phyloP scores from a whole-genome alignment of 2,797 vertebrate species.

The Poecilia velifera region DNA sequence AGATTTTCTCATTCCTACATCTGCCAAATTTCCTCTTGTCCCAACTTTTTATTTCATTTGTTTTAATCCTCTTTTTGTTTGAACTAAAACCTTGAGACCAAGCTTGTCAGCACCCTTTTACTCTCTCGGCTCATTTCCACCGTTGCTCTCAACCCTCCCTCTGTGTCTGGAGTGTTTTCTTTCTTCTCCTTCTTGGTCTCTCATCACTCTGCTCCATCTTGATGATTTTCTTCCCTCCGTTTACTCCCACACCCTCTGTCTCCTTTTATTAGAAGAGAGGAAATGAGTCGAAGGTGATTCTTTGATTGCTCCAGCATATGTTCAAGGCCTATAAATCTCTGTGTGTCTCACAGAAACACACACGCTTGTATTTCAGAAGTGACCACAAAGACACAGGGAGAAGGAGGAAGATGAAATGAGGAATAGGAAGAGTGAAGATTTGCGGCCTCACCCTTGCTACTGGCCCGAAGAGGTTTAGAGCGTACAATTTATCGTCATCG shows the following conservation, averaged over 20 bases:
- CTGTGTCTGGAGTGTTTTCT: not conserved
- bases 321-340: slow-evolving; percentile 69
- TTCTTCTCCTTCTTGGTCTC: slow-evolving; percentile 11
- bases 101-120: slow-evolving; percentile 13
- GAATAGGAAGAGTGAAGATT: slow-evolving; percentile 8
- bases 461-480: not conserved
- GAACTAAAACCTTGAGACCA: slow-evolving; percentile 38
- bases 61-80: not conserved
- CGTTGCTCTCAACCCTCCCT: slow-evolving; percentile 15
- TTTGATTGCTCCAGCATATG: slow-evolving; percentile 75
- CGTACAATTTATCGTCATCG: slow-evolving; percentile 10
- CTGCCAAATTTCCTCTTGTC: not conserved
- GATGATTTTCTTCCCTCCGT: slow-evolving; percentile 21
- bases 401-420: not conserved
- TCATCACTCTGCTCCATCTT: slow-evolving; percentile 35
- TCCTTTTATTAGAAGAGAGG: slow-evolving; percentile 55
- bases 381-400: slow-evolving; percentile 40
- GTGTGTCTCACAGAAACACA: slow-evolving; percentile 20
- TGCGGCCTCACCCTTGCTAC: not conserved
- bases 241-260: slow-evolving; percentile 15
- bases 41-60: not conserved
- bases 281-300: slow-evolving; percentile 53
- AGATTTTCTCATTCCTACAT: not conserved
- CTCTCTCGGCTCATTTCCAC: slow-evolving; percentile 10
- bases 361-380: slow-evolving; percentile 11